Evolutionary conservation across 1,140 invertebrate species (phyloP), one percentile per base, ranked within the genome.

Genomic region (Drosophila murphyi): DNA sequence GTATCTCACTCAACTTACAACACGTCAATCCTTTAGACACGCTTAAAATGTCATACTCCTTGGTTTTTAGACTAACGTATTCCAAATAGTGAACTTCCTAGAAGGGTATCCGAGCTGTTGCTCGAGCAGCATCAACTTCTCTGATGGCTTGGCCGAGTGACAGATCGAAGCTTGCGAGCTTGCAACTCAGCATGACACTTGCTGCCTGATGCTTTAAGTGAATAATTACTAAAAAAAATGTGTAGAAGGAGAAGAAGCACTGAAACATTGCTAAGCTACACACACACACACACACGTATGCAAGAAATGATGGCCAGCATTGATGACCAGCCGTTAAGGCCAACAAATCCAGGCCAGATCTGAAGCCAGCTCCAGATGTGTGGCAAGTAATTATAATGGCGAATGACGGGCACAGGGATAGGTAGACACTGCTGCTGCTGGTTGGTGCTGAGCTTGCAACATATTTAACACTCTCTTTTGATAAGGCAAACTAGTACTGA

Each of bases 161-260:
- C 69, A 55, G 57, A 70, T 74, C 68, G 72, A 59, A 68, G 72
- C 80, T 83, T 62, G 61, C 52, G 70, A 78, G 79, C 85, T 76
- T 86, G 82, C 83, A 82, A 88, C 81, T 89, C 81, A 89, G 78
- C 85, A 89, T 89, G 85, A 88, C 85, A 88, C 83, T 76, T 64
- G 76, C 62, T 61, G 71, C 65, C 81, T 88, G 80, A 89, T 85
- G 85, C 76, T 85, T 89, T 89, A 89, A 89, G 85, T 89, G 85
- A 89, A 89, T 89, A 89, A 89, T 89, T 89, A 78, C 85, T 74
- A 72, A 63, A 82, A 71, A 78, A 72, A 69, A 51, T n/a, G 41
- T 37, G 54, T 34, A 69, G 56, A 60, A 54, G 5, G 74, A 52
- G 77, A 78, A 78, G 63, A 71, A 69, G 47, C 51, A 29, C 37